These are phyloP conservation scores for Syrphus vitripennis DNA, from an alignment of 2,888 invertebrate genomes.

Conservation along the genomic window DNA sequence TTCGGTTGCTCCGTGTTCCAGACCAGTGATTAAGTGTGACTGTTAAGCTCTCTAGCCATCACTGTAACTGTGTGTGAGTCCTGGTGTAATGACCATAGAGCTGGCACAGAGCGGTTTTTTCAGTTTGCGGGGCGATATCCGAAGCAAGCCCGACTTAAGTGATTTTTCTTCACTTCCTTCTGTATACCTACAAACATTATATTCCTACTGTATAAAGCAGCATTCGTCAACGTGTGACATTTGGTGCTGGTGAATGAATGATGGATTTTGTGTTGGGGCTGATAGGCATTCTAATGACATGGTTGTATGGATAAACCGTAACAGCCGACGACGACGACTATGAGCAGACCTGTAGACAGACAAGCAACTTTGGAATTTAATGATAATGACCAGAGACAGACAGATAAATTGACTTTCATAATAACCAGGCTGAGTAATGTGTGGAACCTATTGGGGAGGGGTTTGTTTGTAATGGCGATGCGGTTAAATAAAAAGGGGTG, in stretches of 20 bases:
- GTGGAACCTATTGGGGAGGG: not conserved
- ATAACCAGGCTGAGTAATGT: slow-evolving; percentile 43
- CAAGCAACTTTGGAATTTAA: slow-evolving; percentile 36
- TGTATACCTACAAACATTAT: not conserved
- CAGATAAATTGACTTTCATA: slow-evolving; percentile 68
- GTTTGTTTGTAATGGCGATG: not conserved
- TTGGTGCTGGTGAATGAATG: slow-evolving; percentile 55
- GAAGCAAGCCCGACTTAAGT: slow-evolving; percentile 44
- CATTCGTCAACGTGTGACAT: slow-evolving; percentile 63
- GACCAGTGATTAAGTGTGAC: slow-evolving; percentile 61
- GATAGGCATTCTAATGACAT: slow-evolving; percentile 52
- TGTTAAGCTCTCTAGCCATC: slow-evolving; percentile 11
- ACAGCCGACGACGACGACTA: too few species aligned
- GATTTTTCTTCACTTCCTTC: slow-evolving; percentile 62
- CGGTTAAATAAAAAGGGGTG: not conserved
- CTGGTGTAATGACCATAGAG: not conserved
- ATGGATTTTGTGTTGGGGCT: slow-evolving; percentile 55
- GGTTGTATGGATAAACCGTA: not conserved
- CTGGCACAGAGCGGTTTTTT: not conserved
- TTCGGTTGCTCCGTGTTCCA: slow-evolving; percentile 25
- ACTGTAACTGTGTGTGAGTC: not conserved
- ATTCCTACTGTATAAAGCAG: not conserved
- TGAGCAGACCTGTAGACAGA: slow-evolving; percentile 27
- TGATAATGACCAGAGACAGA: slow-evolving; percentile 60
- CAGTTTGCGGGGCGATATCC: not conserved